Base-by-base conservation (phyloP, 2,888 invertebrate species). In the Catocala nupta region DNA sequence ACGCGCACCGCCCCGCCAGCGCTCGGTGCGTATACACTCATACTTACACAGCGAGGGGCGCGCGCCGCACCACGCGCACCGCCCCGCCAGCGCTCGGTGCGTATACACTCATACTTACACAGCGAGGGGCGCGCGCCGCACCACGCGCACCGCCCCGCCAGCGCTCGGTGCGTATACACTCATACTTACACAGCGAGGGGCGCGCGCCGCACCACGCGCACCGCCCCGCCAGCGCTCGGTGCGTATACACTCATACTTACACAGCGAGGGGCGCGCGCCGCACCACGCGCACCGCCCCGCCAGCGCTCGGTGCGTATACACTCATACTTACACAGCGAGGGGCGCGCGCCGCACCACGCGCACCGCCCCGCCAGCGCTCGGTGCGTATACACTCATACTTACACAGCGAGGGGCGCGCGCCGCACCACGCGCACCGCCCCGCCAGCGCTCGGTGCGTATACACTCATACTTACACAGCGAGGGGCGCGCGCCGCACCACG, bases 401-500 rank as follows among this genome's bases (percentile, higher is more conserved):
- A 16, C 94, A 95, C 67, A 97, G 47, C 55, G 96, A 78, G 39
- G 95, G 96, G 52, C 96, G 95, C 85, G 96, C 96, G 88, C 36
- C 36, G 36, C 36, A 36, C 95, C 43, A 94, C 95, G 78, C 90
- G 36, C 36, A 36, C 36, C 5, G 36, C 5, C 36, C 36, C 8
- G 36, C 36, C 5, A 5, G 8, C 5, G 36, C 36, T 7, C 36
- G 36, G 36, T 16, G 16, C 16, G 16, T 16, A 16, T 16, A 16
- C 16, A 36, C 36, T 8, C 36, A 36, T 8, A 36, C 36, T 36
- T 36, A 95, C 65, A 87, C 95, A 68, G 95, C 36, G 59, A 61
- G 49, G 53, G 50, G n/a, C 55, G 59, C 50, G 36, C 36, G 36
- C 36, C 36, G 36, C 36, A 36, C 36, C 36, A 36, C 36, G 36